These are phyloP conservation scores for Urophycis tenuis DNA, from an alignment of 2,797 vertebrate genomes.

Conservation along the genomic window DNA sequence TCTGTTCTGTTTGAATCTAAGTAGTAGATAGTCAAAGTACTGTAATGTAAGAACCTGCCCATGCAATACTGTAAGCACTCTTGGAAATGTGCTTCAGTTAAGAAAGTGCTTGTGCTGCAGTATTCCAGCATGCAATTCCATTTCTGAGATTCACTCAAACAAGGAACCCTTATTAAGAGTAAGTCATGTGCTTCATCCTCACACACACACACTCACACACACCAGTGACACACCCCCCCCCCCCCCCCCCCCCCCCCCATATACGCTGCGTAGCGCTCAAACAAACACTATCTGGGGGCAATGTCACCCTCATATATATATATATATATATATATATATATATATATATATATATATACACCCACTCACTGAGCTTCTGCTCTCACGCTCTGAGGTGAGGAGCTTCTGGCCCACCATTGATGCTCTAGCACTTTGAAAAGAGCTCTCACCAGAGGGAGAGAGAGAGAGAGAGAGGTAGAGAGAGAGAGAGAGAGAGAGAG, in stretches of 20 bases:
- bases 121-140: slow-evolving; percentile 9
- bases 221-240: not conserved
- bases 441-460: slow-evolving; percentile 14
- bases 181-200: slow-evolving; percentile 28
- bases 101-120: slow-evolving; percentile 11
- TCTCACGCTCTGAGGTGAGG: slow-evolving; percentile 19
- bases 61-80: slow-evolving; percentile 12
- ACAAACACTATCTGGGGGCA: slow-evolving; percentile 22
- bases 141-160: slow-evolving; percentile 31
- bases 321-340: too few relatives aligned
- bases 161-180: slow-evolving; percentile 32
- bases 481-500: too few relatives aligned
- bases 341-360: too few relatives aligned
- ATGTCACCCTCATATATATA: slow-evolving; percentile 32
- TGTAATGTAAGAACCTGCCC: not conserved
- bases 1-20: not conserved
- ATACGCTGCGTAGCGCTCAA: not conserved
- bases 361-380: slow-evolving; percentile 42
- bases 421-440: slow-evolving; percentile 22
- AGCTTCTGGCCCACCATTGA: slow-evolving; percentile 21
- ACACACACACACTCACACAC: not conserved
- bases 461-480: too few relatives aligned
- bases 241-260: not conserved
- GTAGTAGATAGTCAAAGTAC: not conserved
- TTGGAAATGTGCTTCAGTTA: slow-evolving; percentile 9